phyloP scores from a whole-genome alignment of 2,113 vertebrate species.

The Myanophis thanlyinensis region DNA sequence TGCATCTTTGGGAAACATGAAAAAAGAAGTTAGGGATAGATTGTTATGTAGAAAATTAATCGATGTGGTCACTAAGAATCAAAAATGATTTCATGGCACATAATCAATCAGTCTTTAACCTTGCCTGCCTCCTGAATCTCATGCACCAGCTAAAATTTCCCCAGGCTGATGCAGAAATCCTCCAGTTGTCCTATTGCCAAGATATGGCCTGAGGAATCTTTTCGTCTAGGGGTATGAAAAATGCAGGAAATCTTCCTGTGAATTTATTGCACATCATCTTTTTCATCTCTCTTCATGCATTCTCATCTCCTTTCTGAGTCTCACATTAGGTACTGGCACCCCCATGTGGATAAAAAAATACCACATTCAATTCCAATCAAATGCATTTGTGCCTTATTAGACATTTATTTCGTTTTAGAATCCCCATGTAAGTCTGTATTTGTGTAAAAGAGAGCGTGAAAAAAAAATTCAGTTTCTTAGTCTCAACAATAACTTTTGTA shows the following conservation, averaged over 20 bases:
- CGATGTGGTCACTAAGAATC: neutral
- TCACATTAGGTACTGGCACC: slow-evolving; percentile 21
- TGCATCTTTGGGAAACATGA: neutral
- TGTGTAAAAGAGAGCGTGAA: neutral
- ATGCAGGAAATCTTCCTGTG: slow-evolving; percentile 14
- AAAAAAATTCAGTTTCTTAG: neutral
- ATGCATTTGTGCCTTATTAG: no score
- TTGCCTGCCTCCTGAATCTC: neutral
- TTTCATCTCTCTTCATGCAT: slow-evolving; percentile 18
- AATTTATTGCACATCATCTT: slow-evolving; percentile 17
- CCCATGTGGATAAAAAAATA: neutral
- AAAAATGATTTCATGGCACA: neutral
- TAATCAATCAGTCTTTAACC: slow-evolving; percentile 8
- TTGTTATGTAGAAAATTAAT: neutral
- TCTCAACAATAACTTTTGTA: neutral
- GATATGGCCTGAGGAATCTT: neutral
- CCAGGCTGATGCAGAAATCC: slow-evolving; percentile 31
- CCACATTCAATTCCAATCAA: neutral
- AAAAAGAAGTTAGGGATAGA: neutral
- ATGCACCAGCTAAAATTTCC: slow-evolving; percentile 28
- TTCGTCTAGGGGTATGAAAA: slow-evolving; percentile 24
- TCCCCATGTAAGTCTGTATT: neutral
- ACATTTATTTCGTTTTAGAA: neutral
- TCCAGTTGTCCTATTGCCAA: neutral
- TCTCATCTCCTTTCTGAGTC: neutral